phyloP scores from a whole-genome alignment of 2,888 invertebrate species.

The Clitarchus hookeri region DNA sequence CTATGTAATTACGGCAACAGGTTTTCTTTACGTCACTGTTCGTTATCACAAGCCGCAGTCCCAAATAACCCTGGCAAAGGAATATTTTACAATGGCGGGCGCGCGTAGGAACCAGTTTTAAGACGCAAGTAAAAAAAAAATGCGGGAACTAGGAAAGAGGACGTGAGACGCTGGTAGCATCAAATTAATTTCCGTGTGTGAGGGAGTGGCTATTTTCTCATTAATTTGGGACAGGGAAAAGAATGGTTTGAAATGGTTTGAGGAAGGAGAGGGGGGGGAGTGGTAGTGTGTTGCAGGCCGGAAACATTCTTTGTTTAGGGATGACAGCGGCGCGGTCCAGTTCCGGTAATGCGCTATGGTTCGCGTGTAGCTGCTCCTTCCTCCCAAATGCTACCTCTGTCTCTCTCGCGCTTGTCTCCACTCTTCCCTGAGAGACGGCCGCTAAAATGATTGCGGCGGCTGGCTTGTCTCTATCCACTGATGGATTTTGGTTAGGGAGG shows the following conservation, averaged over 20 bases:
- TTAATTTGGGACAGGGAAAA: no score
- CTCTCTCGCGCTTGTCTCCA: background rate
- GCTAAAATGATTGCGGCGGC: slow-evolving; percentile 33
- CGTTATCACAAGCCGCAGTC: background rate
- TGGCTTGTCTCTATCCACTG: slow-evolving; percentile 28
- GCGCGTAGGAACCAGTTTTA: background rate
- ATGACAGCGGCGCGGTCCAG: background rate
- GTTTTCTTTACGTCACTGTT: background rate
- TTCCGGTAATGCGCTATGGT: background rate
- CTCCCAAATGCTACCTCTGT: background rate
- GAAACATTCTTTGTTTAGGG: background rate
- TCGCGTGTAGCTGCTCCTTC: background rate
- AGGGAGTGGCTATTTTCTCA: no score
- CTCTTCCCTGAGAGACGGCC: slow-evolving; percentile 18
- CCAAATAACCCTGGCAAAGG: background rate
- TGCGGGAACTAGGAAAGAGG: no score
- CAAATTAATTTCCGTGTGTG: no score
- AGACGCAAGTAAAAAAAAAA: no score
- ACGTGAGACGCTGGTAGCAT: no score
- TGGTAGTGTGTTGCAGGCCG: no score
- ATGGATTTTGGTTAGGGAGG: slow-evolving; percentile 30
- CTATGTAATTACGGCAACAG: background rate
- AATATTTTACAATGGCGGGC: background rate
- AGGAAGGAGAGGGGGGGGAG: no score
- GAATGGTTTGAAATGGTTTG: no score